phyloP scores from a whole-genome alignment of 2,888 invertebrate species.

The Polia nebulosa region DNA sequence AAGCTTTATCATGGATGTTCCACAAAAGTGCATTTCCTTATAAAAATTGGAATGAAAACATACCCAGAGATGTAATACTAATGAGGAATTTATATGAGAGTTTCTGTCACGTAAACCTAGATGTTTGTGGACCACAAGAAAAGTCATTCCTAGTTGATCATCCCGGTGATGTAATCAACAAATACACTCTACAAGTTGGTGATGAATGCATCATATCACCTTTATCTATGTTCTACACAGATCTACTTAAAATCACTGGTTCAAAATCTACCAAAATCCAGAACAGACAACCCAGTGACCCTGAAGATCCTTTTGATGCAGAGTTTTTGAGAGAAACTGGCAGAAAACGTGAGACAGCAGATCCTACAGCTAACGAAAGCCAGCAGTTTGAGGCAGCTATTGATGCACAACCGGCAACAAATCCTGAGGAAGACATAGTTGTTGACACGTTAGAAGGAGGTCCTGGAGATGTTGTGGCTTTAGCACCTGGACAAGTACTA shows the following conservation, averaged over 20 bases:
- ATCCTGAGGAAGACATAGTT: slow-evolving; percentile 93
- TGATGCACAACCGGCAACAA: slow-evolving; percentile 87
- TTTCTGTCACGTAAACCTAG: slow-evolving; percentile 97
- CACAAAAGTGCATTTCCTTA: slow-evolving; percentile 98
- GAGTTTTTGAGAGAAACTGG: slow-evolving; percentile 97
- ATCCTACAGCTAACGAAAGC: slow-evolving; percentile 82
- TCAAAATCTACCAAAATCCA: slow-evolving; percentile 94
- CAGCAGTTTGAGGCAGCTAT: slow-evolving; percentile 89
- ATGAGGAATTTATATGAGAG: slow-evolving; percentile 96
- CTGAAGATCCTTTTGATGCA: slow-evolving; percentile 98
- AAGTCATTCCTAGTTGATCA: slow-evolving; percentile 94
- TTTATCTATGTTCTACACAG: slow-evolving; percentile 96
- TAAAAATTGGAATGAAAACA: slow-evolving; percentile 94
- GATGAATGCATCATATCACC: slow-evolving; percentile 98
- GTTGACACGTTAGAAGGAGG: slow-evolving; percentile 92
- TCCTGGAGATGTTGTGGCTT: slow-evolving; percentile 92
- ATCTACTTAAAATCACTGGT: slow-evolving; percentile 96
- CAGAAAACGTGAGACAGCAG: slow-evolving; percentile 89
- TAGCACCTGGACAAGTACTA: slow-evolving; percentile 95
- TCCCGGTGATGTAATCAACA: slow-evolving; percentile 92
- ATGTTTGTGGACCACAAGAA: slow-evolving; percentile 97
- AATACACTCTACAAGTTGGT: slow-evolving; percentile 95
- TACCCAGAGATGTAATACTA: slow-evolving; percentile 94
- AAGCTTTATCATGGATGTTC: slow-evolving; percentile 96
- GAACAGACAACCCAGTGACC: slow-evolving; percentile 93